phyloP scores from a whole-genome alignment of 2,888 invertebrate genomes.

The Eupithecia abbreviata region DNA sequence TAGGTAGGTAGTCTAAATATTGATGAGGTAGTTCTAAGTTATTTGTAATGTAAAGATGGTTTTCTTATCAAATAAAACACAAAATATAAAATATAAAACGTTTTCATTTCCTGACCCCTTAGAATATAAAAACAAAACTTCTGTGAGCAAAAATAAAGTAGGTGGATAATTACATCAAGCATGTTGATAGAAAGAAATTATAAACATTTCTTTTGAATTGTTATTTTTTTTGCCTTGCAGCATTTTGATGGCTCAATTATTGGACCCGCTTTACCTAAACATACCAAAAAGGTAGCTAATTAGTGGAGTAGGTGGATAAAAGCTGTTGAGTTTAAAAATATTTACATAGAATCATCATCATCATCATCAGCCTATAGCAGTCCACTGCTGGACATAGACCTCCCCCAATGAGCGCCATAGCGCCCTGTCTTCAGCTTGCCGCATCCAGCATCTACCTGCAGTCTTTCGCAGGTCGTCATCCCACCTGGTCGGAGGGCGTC shows the following conservation, averaged over 20 bases:
- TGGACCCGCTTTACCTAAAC: background rate
- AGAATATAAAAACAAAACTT: background rate
- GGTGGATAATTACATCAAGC: background rate
- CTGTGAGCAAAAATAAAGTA: background rate
- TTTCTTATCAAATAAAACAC: conserved; percentile 67
- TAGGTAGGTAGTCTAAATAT: conserved; percentile 72
- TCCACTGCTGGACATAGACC: too few species aligned
- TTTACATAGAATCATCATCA: background rate
- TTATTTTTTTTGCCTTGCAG: too few species aligned
- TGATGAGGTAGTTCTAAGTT: conserved; percentile 67
- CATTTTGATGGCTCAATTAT: background rate
- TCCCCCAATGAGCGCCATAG: too few species aligned
- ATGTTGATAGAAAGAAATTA: background rate
- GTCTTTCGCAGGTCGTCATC: too few species aligned
- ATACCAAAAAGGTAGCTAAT: background rate
- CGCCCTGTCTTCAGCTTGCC: too few species aligned
- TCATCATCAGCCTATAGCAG: too few species aligned
- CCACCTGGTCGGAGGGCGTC: too few species aligned
- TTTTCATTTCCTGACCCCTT: conserved; percentile 13
- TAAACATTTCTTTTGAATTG: too few species aligned
- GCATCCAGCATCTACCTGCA: too few species aligned
- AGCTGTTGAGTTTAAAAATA: background rate
- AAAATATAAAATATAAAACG: conserved; percentile 35
- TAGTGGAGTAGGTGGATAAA: background rate
- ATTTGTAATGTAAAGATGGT: conserved; percentile 69